Conservation (phyloP, 2,797 vertebrate species). For the Hypotaenidia okinawae region DNA sequence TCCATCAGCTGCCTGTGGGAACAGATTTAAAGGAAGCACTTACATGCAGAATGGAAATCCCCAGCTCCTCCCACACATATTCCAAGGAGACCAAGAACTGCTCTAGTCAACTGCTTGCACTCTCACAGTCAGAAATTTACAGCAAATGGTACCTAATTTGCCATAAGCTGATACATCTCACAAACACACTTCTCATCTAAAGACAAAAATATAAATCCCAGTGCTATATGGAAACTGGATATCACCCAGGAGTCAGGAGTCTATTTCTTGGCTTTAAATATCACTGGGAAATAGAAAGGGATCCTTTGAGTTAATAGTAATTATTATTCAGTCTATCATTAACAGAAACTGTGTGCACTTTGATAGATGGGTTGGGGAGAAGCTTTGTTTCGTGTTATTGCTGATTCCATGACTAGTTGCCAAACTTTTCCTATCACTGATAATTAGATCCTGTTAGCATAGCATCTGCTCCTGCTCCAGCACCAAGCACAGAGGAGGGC, state of each 20-base stretch:
- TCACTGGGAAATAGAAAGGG: not conserved
- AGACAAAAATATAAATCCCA: not conserved
- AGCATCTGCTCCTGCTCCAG: conserved; percentile 14
- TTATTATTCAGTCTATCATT: conserved; percentile 38
- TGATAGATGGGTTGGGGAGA: conserved; percentile 11
- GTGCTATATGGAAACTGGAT: not conserved
- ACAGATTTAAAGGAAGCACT: not conserved
- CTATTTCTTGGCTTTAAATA: conserved; percentile 4
- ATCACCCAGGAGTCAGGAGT: not conserved
- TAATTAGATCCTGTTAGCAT: conserved; percentile 30
- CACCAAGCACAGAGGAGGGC: not conserved
- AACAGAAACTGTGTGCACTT: not conserved
- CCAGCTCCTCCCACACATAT: conserved; percentile 1
- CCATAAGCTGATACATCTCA: not conserved
- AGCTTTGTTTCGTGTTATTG: not conserved
- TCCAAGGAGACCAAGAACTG: not conserved
- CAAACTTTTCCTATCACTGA: conserved; percentile 32
- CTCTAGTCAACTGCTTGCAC: accelerated
- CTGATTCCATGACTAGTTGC: conserved; percentile 14
- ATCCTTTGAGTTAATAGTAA: not conserved
- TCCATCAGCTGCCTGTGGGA: not conserved
- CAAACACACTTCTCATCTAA: not conserved
- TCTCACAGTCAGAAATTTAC: not conserved
- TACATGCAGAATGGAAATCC: not conserved
- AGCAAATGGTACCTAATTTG: not conserved